Evolutionary conservation across 1,140 invertebrate genomes (phyloP), one percentile per base, ranked within the genome.

Genomic region (Gonioctena quinquepunctata): DNA sequence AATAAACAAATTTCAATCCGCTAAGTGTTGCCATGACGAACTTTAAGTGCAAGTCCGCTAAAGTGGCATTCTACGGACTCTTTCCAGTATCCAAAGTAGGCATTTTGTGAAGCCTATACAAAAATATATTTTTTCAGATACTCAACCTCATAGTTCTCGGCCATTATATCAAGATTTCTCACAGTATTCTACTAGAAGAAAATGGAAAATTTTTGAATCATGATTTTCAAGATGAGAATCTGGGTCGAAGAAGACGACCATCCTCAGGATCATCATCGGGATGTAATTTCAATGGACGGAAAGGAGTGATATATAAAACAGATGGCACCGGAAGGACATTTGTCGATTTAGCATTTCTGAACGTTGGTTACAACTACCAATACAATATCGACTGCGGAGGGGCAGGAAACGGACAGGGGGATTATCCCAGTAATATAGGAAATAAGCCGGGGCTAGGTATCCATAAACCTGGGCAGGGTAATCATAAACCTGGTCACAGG

Each of bases 321-420:
- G 42, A 42, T n/a, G 50, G 6, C 2, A 23, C 26, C 1, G 72
- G 69, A 4, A 64, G 66, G 57, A 68, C 67, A 1, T 74, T 74
- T 57, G 65, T 74, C 18, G 72, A 74, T 19, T 27, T 74, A 1
- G 49, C 56, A 26, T 69, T 27, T 26, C 42, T 71, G 19, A 70
- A 74, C 52, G 18, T 71, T 8, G 66, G 64, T 27, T 62, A 74
- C 25, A 70, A 71, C 57, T 62, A 71, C 22, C n/a, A 74, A 19
- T 50, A 57, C 18, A 68, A 71, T 42, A 69, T 74, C 3, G 60
- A 74, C n/a, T 74, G 72, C 19, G 68, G 72, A 8, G 23, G 57
- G 2, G 21, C 42, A 11, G 21, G 54, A 4, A 65, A 59, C 23
- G 66, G 66, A 7, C 27, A 25, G 19, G n/a, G 18, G 18, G 8